Percentiles rank a stretch among this genome's conserved stretches.
Evolutionary conservation across 2,113 vertebrate species (phyloP).

Genomic region (Thryonomys swinderianus): DNA sequence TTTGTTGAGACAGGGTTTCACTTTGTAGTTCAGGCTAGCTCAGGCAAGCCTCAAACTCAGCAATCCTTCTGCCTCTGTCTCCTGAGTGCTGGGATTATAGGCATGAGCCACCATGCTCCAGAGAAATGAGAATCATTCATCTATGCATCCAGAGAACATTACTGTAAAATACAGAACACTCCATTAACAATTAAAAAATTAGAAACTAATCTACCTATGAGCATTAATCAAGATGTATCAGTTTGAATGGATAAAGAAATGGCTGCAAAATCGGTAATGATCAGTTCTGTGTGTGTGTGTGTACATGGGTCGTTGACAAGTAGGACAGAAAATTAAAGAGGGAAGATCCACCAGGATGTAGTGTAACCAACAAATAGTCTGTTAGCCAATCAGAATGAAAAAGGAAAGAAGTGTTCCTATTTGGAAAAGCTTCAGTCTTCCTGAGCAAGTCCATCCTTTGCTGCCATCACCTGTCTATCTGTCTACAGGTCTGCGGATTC

Average conservation of each 20-base stretch:
- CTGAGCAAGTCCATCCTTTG: background rate
- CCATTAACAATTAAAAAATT: background rate
- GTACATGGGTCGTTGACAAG: background rate
- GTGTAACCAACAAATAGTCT: background rate
- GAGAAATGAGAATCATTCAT: background rate
- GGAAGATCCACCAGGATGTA: background rate
- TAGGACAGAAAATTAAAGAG: background rate
- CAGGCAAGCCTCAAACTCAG: no score
- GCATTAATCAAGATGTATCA: background rate
- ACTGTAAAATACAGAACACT: background rate
- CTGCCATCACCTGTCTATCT: background rate
- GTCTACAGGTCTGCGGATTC: background rate
- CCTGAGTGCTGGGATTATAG: no score
- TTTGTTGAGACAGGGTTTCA: no score
- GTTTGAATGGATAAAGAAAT: background rate
- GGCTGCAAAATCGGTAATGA: background rate
- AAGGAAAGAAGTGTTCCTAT: background rate
- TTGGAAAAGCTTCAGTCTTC: background rate
- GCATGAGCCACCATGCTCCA: no score
- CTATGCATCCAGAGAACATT: background rate
- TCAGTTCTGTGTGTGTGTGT: background rate
- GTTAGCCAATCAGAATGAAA: background rate
- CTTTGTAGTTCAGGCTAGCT: no score
- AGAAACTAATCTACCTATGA: background rate
- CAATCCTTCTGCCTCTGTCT: no score